Evolutionary conservation across 2,113 vertebrate species (phyloP).

Genomic region (Verasper variegatus): DNA sequence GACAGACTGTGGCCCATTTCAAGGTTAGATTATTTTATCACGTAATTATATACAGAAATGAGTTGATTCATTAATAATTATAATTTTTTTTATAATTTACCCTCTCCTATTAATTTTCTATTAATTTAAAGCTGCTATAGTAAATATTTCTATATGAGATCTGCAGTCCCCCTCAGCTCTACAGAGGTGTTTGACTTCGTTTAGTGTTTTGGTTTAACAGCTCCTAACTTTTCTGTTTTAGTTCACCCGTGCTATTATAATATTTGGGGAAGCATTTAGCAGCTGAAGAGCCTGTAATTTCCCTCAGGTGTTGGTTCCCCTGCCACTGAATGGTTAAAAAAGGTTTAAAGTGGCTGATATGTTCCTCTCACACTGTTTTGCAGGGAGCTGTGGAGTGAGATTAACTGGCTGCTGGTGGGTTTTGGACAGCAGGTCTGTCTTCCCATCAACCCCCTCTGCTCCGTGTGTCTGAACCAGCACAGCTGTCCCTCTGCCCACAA

Average conservation of each 20-base stretch:
- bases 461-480: constrained; percentile 88
- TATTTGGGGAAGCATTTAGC: too few species aligned
- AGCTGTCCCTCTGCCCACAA: constrained; percentile 88
- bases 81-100: neutral
- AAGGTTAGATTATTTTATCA: neutral
- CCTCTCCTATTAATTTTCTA: neutral
- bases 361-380: constrained; percentile 4
- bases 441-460: constrained; percentile 88
- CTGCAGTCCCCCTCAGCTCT: too few species aligned
- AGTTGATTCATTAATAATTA: too few species aligned
- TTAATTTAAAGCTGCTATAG: too few species aligned
- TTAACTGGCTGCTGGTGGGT: constrained; percentile 95
- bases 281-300: neutral
- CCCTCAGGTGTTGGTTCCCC: neutral
- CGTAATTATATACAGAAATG: too few species aligned
- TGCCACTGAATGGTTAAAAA: neutral
- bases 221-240: too few species aligned
- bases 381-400: constrained; percentile 94
- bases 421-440: constrained; percentile 97
- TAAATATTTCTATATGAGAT: too few species aligned
- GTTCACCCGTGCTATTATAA: too few species aligned
- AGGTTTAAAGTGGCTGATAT: neutral
- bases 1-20: neutral
- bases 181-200: too few species aligned
- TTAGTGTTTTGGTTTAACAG: too few species aligned